Conservation (phyloP, 2,113 vertebrate genomes). For the Pluvialis apricaria region DNA sequence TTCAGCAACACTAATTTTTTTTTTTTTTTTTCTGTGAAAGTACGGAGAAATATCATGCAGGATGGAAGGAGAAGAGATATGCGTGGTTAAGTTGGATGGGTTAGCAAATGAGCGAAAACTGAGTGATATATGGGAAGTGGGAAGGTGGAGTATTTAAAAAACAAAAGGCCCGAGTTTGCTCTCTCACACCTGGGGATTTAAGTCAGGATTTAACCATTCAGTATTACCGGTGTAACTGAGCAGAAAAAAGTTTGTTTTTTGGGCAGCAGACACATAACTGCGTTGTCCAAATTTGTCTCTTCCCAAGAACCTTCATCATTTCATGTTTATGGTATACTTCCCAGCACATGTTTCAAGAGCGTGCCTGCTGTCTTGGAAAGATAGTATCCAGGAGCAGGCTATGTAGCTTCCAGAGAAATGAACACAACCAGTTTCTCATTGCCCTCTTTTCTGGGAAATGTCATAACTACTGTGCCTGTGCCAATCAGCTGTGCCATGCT, state of each 20-base stretch:
- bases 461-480: accelerated
- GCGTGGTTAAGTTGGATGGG: background rate
- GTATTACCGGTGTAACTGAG: background rate
- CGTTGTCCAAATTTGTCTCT: background rate
- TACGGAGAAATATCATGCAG: background rate
- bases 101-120: background rate
- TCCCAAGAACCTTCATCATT: background rate
- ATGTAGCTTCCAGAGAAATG: background rate
- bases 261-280: background rate
- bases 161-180: background rate
- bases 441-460: background rate
- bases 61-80: background rate
- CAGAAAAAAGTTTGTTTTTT: background rate
- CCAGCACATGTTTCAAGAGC: background rate
- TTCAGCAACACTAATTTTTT: background rate
- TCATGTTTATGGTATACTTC: accelerated
- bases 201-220: background rate
- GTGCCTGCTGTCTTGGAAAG: background rate
- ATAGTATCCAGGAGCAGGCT: background rate
- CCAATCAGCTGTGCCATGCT: background rate
- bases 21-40: background rate
- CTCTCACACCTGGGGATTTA: background rate
- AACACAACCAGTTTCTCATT: background rate
- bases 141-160: background rate
- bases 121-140: background rate